A percentile compares a stretch with the other conserved stretches of the same genome.
Conservation (phyloP, 2,888 invertebrate species). For the Pherbina coryleti region DNA sequence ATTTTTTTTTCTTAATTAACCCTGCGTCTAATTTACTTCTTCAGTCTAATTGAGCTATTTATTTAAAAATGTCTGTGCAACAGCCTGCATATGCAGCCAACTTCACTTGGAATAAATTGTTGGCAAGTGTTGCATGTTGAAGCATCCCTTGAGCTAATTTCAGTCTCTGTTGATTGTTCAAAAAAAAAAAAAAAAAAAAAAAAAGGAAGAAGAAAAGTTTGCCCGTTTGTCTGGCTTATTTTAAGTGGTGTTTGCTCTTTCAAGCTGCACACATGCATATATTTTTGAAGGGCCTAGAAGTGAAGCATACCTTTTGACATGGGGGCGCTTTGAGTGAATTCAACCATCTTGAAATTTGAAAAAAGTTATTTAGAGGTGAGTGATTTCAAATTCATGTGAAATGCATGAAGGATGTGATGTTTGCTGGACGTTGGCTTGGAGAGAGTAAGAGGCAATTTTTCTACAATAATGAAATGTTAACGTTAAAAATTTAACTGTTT, state of each 20-base stretch:
- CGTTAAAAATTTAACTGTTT: too few relatives aligned
- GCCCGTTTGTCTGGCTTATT: too few relatives aligned
- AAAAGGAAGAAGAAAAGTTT: too few relatives aligned
- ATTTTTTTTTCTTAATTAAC: not conserved
- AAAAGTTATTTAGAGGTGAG: too few relatives aligned
- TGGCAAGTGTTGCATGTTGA: conserved; percentile 10
- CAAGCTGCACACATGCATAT: not conserved
- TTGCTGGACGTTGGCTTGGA: too few relatives aligned
- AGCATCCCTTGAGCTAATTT: conserved; percentile 5
- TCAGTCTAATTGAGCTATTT: conserved; percentile 5
- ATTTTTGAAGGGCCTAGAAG: too few relatives aligned
- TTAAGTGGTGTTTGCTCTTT: not conserved
- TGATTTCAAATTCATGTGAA: too few relatives aligned
- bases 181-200: not conserved
- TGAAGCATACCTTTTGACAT: too few relatives aligned
- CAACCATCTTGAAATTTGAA: too few relatives aligned
- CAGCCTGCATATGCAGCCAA: not conserved
- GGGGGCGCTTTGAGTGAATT: not conserved
- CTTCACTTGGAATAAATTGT: not conserved
- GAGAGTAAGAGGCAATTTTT: too few relatives aligned
- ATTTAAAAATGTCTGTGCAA: not conserved
- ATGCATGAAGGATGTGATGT: too few relatives aligned
- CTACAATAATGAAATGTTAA: too few relatives aligned
- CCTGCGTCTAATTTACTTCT: not conserved
- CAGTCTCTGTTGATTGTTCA: not conserved